Evolutionary conservation across 2,888 invertebrate species (phyloP).

Genomic region (Ethmia dodecea): DNA sequence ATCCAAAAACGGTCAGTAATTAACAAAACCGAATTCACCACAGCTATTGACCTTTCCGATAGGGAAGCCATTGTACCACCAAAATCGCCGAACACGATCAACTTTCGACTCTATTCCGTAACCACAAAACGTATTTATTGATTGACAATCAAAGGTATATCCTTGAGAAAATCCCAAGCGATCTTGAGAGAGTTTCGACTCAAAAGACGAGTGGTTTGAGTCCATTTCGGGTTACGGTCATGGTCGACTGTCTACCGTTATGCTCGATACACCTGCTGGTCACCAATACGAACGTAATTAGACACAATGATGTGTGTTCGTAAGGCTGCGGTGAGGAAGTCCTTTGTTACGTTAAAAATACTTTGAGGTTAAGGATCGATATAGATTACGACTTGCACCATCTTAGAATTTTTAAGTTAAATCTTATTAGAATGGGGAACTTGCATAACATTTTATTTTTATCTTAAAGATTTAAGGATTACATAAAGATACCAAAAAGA

Average conservation of each 20-base stretch:
- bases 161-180: conserved; percentile 31
- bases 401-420: too few species aligned
- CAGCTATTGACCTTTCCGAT: conserved; percentile 63
- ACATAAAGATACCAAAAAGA: too few species aligned
- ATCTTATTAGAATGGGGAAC: too few species aligned
- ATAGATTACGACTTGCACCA: too few species aligned
- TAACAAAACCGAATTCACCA: conserved; percentile 65
- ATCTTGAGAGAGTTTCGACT: conserved; percentile 22
- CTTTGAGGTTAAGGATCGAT: too few species aligned
- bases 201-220: conserved; percentile 10
- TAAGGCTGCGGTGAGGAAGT: conserved; percentile 66
- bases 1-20: conserved; percentile 49
- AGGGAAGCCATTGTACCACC: conserved; percentile 44
- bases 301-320: conserved; percentile 22
- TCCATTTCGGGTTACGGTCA: conserved; percentile 19
- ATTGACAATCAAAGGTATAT: conserved; percentile 34
- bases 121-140: conserved; percentile 47
- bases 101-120: conserved; percentile 36
- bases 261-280: conserved; percentile 57
- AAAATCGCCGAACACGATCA: conserved; percentile 30
- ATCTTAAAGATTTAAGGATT: too few species aligned
- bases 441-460: too few species aligned
- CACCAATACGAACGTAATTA: conserved; percentile 73
- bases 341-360: too few species aligned
- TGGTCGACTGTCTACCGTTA: conserved; percentile 60